Percentiles rank a stretch among this genome's conserved stretches.
phyloP scores from a whole-genome alignment of 2,797 vertebrate species.

The Fringilla coelebs region DNA sequence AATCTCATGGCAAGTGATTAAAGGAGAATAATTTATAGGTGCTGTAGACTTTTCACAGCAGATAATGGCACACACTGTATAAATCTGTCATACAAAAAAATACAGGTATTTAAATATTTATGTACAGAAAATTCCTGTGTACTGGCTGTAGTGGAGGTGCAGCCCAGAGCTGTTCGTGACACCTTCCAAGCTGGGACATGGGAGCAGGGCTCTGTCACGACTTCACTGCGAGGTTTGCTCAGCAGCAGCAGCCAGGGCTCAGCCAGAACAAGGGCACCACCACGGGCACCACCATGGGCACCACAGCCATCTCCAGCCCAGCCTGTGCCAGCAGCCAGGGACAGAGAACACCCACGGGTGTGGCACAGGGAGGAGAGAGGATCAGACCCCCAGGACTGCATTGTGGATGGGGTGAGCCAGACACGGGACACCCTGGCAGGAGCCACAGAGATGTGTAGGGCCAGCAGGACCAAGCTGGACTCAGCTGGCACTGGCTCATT shows the following conservation, averaged over 20 bases:
- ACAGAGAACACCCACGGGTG: not conserved
- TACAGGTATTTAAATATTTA: conserved; percentile 52
- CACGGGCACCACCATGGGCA: not conserved
- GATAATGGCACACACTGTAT: conserved; percentile 14
- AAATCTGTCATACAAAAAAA: conserved; percentile 60
- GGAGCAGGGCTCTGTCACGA: fast-evolving
- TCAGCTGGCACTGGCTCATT: fast-evolving
- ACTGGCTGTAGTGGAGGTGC: not conserved
- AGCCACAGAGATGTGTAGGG: fast-evolving
- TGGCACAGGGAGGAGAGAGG: not conserved
- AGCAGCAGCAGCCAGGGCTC: not conserved
- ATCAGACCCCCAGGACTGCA: not conserved
- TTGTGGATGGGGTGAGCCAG: not conserved
- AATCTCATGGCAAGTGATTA: not conserved
- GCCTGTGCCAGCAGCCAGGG: not conserved
- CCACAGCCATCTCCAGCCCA: not conserved
- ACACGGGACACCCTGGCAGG: not conserved
- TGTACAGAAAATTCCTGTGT: not conserved
- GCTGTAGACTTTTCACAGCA: not conserved
- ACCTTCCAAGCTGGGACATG: not conserved
- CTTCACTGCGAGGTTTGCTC: not conserved
- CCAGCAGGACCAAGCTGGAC: fast-evolving
- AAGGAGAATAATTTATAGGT: not conserved
- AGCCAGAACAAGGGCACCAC: not conserved
- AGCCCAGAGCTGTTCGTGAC: not conserved